Base-by-base conservation (phyloP, 2,888 invertebrate species). In the Busseola fusca region DNA sequence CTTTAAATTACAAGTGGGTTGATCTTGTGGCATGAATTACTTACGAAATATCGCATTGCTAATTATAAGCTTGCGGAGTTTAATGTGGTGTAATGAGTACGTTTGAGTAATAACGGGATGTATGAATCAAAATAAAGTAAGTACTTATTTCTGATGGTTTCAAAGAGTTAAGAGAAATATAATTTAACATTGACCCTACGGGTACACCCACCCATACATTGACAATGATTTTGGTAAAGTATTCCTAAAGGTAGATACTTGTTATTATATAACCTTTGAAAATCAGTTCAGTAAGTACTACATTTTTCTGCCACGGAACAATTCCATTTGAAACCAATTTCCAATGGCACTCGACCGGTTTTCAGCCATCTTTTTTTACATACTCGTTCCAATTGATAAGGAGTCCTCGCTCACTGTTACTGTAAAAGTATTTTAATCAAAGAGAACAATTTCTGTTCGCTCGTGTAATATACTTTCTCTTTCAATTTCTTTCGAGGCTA, bases 401-500 rank as follows among this genome's bases (percentile, higher is more conserved):
- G 74, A 73, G 69, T 82, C 82, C 66, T 73, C 72, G 65, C 62
- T 86, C 78, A 72, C 74, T 69, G 72, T 84, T 71, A 84, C 75
- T 80, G 72, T 76, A 76, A 80, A 84, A 86, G 86, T 86, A 84
- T 86, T 84, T 86, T 88, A 89, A 89, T 88, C 87, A 88, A 87
- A 88, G 84, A 76, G 81, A 81, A 81, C 86, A 83, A 85, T 86
- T 84, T 84, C 78, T 81, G 76, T 78, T 84, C 84, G 58, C 56
- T 83, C 82, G 72, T 80, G 84, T 85, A 86, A 87, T 86, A 84
- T 86, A 88, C 88, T 89, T 90, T 90, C 88, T 83, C 84, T 80
- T 85, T 87, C 84, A 84, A 79, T 87, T 86, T 82, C 84, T 88
- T 88, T 85, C 71, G 80, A 82, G 78, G 79, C 84, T 87, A 87